These are phyloP conservation scores for Lutjanus erythropterus DNA, from an alignment of 2,113 vertebrate genomes.

Conservation along the genomic window DNA sequence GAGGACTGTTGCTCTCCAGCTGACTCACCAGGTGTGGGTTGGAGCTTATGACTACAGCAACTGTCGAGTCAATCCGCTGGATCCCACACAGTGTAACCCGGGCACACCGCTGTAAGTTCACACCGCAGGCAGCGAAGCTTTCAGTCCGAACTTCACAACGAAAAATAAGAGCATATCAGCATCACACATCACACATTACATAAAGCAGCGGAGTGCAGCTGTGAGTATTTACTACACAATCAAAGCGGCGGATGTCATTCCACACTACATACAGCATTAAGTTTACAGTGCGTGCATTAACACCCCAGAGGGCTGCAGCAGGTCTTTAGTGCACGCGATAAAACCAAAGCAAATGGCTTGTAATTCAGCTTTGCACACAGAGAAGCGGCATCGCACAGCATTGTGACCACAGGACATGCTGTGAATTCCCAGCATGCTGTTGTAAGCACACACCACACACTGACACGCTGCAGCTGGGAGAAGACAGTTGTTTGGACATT, in stretches of 20 bases:
- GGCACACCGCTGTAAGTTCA: constrained; percentile 67
- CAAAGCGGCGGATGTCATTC: background rate
- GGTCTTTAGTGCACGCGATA: background rate
- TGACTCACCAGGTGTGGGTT: constrained; percentile 85
- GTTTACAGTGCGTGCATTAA: background rate
- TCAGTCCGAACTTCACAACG: constrained; percentile 10
- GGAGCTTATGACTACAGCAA: constrained; percentile 87
- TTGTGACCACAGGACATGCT: constrained; percentile 1
- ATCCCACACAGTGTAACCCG: constrained; percentile 73
- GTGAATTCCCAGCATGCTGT: background rate
- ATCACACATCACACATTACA: background rate
- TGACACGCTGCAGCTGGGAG: background rate
- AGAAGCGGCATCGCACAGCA: background rate
- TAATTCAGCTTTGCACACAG: background rate
- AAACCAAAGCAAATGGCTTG: background rate
- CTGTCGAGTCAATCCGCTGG: constrained; percentile 86
- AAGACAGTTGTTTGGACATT: constrained; percentile 1
- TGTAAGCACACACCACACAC: background rate
- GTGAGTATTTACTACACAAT: background rate
- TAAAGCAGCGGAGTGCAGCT: background rate
- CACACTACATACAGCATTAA: background rate
- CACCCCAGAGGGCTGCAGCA: background rate
- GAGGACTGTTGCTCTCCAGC: constrained; percentile 79
- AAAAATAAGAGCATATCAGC: background rate
- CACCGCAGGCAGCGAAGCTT: constrained; percentile 6